Percentiles rank a stretch among this genome's conserved stretches.
These are phyloP conservation scores for Acanthosepion lycidas DNA, from an alignment of 2,888 invertebrate genomes.

Conservation along the genomic window DNA sequence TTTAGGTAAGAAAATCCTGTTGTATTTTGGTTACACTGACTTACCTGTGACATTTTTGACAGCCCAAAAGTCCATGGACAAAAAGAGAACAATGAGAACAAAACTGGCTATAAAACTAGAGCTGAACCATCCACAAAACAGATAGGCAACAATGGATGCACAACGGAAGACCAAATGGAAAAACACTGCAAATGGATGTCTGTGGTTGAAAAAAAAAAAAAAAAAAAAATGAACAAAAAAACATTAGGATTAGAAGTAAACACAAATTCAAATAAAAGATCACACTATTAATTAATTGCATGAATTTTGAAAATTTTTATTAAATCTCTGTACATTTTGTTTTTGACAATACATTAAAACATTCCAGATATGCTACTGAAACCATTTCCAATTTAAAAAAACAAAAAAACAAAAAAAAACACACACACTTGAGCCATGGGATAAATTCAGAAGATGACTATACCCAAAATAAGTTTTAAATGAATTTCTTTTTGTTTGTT, in stretches of 20 bases:
- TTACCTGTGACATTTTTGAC: constrained; percentile 93
- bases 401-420: too few species aligned
- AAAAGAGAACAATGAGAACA: constrained; percentile 88
- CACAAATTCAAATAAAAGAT: neutral
- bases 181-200: constrained; percentile 89
- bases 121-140: constrained; percentile 92
- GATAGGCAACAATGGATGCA: constrained; percentile 86
- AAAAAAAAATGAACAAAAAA: neutral
- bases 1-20: neutral
- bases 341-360: too few species aligned
- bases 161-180: constrained; percentile 91
- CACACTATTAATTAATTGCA: too few species aligned
- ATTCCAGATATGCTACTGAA: too few species aligned
- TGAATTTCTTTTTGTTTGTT: too few species aligned
- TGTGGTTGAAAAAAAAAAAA: constrained; percentile 59
- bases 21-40: neutral
- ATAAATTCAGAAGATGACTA: too few species aligned
- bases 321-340: too few species aligned
- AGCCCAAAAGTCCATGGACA: constrained; percentile 99
- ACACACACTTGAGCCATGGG: too few species aligned
- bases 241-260: neutral
- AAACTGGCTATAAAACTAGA: constrained; percentile 97
- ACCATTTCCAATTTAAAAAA: too few species aligned
- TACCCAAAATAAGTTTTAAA: too few species aligned
- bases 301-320: too few species aligned